Evolutionary conservation across 2,797 vertebrate genomes (phyloP).

Genomic region (Notamacropus eugenii): DNA sequence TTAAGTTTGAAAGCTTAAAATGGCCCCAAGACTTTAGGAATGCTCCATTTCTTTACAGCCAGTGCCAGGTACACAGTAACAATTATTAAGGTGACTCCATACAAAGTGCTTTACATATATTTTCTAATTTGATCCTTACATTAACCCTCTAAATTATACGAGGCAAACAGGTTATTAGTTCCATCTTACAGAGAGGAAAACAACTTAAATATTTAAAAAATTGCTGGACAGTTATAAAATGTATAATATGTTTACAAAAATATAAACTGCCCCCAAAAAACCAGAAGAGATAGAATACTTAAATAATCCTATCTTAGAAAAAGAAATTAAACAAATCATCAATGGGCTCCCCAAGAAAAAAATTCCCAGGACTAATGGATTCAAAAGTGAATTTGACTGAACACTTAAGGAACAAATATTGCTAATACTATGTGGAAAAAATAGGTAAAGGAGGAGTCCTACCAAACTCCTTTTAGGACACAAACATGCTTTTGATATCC

Average conservation of each 20-base stretch:
- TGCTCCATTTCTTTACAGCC: not conserved
- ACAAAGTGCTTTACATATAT: not conserved
- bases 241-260: not conserved
- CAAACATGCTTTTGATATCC: no score
- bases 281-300: not conserved
- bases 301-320: not conserved
- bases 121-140: not conserved
- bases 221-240: not conserved
- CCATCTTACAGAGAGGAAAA: not conserved
- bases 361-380: no score
- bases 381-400: no score
- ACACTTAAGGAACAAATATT: no score
- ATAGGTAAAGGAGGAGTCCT: no score
- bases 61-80: not conserved
- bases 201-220: not conserved
- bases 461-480: no score
- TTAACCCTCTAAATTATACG: not conserved
- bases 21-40: not conserved
- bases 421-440: no score
- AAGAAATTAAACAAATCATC: not conserved
- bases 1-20: not conserved
- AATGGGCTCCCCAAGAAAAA: not conserved
- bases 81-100: not conserved
- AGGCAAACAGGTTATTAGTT: not conserved
- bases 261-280: not conserved